Evolutionary conservation across 2,888 invertebrate genomes (phyloP), one percentile per base, ranked within the genome.

Genomic region (Anticlea derivata): DNA sequence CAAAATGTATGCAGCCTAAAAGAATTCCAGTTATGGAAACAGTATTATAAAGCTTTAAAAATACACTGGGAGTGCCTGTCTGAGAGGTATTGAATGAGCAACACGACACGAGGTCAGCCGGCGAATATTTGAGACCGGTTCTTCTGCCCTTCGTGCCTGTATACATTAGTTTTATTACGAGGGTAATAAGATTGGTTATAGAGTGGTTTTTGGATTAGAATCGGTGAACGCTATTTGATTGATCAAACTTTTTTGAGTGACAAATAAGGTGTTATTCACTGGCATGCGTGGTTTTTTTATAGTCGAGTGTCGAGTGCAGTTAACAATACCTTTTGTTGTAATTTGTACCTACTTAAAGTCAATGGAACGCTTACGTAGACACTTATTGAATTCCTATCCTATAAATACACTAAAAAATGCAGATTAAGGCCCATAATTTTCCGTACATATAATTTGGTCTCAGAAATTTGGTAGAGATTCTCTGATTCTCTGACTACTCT

Each of bases 41-140:
- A 55, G 45, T 52, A 44, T 57, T 48, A 50, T 49, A 55, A 31
- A 47, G 39, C 50, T 48, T 55, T 50, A 51, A 51, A 55, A 43
- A 51, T 45, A 53, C 33, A 37, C 41, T 29, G 58, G 55, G 58
- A 55, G 58, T 57, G 63, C 52, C 57, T 45, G 47, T 34, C 45
- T 50, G 41, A 37, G 56, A 53, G 53, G 55, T 56, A 55, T 56
- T 61, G 60, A 60, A 63, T 63, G 65, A 62, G 57, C 50, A 54
- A 50, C 50, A 41, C 57, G 44, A 55, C 56, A 60, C 64, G 68
- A 66, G 68, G 68, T 65, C 66, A 65, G 46, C 51, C 51, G 50
- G 64, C 61, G 49, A 66, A 66, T 63, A 58, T 60, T 58, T 57
- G 29, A 60, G 61, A 66, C 66, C 64, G 66, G 66, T 68, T 66